Evolutionary conservation across 2,888 invertebrate genomes (phyloP), one percentile per base, ranked within the genome.

Genomic region (Phasia obesa): DNA sequence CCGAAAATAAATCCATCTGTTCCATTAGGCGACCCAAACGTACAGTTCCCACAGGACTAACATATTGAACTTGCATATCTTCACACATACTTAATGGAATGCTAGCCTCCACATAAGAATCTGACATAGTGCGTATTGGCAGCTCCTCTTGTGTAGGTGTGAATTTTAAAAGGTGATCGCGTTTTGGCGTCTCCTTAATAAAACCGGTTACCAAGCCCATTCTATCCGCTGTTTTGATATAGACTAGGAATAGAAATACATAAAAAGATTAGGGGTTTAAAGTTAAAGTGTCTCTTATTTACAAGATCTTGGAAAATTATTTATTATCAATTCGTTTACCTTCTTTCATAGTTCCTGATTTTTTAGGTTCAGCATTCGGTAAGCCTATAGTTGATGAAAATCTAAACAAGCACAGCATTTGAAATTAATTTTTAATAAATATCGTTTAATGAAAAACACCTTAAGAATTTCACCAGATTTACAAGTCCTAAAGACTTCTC

Each of bases 1-100:
- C 95, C 74, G 95, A 95, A 92, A 96, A 95, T 75, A 95, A 92
- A 90, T 96, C 96, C 92, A 96, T 93, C 88, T 96, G 95, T 91
- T 96, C 96, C 88, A 96, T 91, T 2, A 96, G 91, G 71, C 95
- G 91, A 1, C 96, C 96, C 85, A 95, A 91, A 60, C 96, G 92
- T 2, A 96, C 94, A 77, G 92, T 92, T 0, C 94, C 94, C 59
- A 93, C 88, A 84, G 92, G 92, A 0, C 93, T 93, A 0, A 94
- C 92, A 87, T 95, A 96, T 87, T 93, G 93, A 84, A 95, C 94
- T 87, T 94, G 93, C 55, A 95, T 89, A 0, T 88, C 86, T 1
- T 90, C 87, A 87, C 94, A 92, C 0, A 90, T 91, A 23, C 93
- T 93, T 1, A 96, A 89, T 0, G 96, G 95, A 75, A 96, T 94